These are phyloP conservation scores for Isurus oxyrinchus DNA, from an alignment of 2,113 vertebrate genomes.

Conservation along the genomic window DNA sequence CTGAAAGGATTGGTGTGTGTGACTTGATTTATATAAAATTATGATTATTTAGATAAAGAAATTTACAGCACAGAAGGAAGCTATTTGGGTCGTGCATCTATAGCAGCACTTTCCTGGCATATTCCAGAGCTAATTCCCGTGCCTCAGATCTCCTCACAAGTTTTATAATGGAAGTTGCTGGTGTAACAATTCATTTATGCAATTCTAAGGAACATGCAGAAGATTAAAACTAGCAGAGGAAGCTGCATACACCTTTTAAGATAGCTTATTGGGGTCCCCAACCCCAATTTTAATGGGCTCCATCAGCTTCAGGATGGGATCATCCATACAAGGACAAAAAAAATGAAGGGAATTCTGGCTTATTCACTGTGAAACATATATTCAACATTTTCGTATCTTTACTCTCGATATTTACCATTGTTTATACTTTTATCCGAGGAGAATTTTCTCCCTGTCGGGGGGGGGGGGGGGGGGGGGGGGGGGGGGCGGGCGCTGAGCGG, in stretches of 20 bases:
- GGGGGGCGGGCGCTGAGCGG: too few relatives aligned
- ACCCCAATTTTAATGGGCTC: neutral
- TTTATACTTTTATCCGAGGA: neutral
- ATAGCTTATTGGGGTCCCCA: neutral
- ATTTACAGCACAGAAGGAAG: neutral
- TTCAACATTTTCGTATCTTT: neutral
- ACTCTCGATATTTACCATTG: neutral
- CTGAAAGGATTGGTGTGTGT: neutral
- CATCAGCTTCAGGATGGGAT: neutral
- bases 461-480: too few relatives aligned
- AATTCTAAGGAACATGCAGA: neutral
- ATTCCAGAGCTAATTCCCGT: neutral
- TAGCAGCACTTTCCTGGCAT: neutral
- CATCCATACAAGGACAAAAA: neutral
- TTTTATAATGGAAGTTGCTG: neutral
- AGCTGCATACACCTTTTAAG: neutral
- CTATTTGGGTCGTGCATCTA: neutral
- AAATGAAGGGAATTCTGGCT: neutral
- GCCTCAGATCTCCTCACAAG: neutral
- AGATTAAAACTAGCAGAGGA: neutral
- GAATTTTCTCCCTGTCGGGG: too few relatives aligned
- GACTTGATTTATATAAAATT: neutral
- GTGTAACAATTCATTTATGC: neutral
- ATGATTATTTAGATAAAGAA: neutral
- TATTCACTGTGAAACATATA: neutral